These are phyloP conservation scores for Lomographa bimaculata DNA, from an alignment of 2,888 invertebrate genomes.

Conservation along the genomic window DNA sequence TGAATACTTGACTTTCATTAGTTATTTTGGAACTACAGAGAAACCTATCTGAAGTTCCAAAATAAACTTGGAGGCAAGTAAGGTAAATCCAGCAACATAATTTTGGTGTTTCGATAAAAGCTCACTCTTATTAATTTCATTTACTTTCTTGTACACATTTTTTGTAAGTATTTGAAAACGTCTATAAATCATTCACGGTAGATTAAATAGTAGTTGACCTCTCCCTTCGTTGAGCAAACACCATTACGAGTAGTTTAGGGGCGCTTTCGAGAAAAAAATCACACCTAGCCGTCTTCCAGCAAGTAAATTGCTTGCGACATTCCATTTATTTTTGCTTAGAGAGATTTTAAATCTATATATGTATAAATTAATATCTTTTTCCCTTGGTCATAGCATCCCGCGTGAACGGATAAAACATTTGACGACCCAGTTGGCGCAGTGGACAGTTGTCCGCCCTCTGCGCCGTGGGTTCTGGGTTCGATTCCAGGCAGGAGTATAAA, in stretches of 20 bases:
- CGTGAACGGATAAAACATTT: too few species aligned
- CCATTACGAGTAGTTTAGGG: slow-evolving; percentile 69
- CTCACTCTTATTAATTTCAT: too few species aligned
- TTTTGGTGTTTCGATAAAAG: neutral
- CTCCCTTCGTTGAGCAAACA: slow-evolving; percentile 70
- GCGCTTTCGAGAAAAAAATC: slow-evolving; percentile 54
- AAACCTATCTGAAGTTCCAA: too few species aligned
- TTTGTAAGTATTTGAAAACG: slow-evolving; percentile 58
- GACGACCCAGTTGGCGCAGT: too few species aligned
- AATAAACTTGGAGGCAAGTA: too few species aligned
- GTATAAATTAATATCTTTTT: neutral
- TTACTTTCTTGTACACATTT: slow-evolving; percentile 18
- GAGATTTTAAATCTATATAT: too few species aligned
- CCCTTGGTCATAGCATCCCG: neutral
- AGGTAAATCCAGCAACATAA: too few species aligned
- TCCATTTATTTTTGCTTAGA: slow-evolving; percentile 29
- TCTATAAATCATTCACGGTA: slow-evolving; percentile 79
- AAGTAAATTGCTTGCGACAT: slow-evolving; percentile 26
- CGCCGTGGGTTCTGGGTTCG: too few species aligned
- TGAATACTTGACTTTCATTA: slow-evolving; percentile 21
- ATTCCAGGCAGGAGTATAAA: too few species aligned
- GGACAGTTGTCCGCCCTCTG: too few species aligned
- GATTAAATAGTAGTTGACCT: slow-evolving; percentile 81
- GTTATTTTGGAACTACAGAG: too few species aligned
- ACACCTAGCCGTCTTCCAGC: slow-evolving; percentile 37